Conservation (phyloP, 2,797 vertebrate species). For the Anolis apletophallus region DNA sequence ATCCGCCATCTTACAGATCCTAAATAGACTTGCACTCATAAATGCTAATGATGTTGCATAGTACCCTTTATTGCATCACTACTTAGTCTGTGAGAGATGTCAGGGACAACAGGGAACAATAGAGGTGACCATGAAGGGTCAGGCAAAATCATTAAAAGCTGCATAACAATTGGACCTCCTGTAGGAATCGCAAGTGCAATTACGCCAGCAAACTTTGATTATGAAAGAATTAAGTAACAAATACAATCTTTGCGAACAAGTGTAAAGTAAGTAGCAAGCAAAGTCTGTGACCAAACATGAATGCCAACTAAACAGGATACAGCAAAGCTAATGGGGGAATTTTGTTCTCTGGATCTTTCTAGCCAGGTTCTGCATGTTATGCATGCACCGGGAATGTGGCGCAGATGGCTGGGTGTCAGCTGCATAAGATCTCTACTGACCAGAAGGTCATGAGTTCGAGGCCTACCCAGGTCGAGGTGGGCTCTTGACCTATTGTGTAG, state of each 20-base stretch:
- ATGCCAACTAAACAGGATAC: not conserved
- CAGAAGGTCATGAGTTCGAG: no score
- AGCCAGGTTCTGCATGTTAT: not conserved
- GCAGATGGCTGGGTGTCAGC: no score
- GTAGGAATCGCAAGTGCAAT: not conserved
- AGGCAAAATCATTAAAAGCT: not conserved
- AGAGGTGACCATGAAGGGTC: not conserved
- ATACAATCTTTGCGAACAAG: not conserved
- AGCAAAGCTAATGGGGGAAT: not conserved
- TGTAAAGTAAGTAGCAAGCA: not conserved
- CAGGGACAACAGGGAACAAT: not conserved
- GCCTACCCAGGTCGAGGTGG: no score
- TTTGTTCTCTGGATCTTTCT: not conserved
- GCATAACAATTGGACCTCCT: not conserved
- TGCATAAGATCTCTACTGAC: no score
- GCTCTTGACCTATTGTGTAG: no score
- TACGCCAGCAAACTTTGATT: not conserved
- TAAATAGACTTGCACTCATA: not conserved
- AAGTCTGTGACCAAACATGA: not conserved
- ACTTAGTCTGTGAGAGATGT: not conserved
- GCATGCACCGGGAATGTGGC: no score
- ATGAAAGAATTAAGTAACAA: not conserved
- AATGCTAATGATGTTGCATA: not conserved
- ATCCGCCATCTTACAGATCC: not conserved
- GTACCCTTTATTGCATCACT: conserved; percentile 33